Base-by-base conservation (phyloP, 1,140 invertebrate species). In the Frieseomelitta varia region DNA sequence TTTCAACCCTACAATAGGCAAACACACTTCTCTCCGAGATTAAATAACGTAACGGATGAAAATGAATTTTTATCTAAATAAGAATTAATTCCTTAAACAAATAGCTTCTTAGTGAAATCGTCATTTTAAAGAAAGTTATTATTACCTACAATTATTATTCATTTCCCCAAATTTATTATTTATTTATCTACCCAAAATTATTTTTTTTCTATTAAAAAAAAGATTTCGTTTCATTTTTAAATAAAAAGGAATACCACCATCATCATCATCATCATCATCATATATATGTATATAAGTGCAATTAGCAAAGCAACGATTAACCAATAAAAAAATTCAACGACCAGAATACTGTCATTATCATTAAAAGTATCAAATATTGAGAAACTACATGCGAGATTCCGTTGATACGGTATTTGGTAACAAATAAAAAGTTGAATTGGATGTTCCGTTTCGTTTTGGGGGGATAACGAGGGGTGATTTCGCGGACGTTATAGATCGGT, bases 381-480 rank as follows among this genome's bases (percentile, higher is more conserved):
- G 30, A 14, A 39, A 39, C 67, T 14, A 14, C 14, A 21, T 47
- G 2, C 21, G 68, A 71, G 47, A 73, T 73, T 8, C 8, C 4
- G 47, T 30, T 24, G 51, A 21, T n/a, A 55, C n/a, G 51, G 8
- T 21, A 51, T 61, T 61, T 65, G 61, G 34, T n/a, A 51, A 30
- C 8, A 4, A 30, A 47, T 19, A 68, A 72, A 82, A 76, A 61
- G 53, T 56, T 56, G 51, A 71, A 79, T 72, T 51, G 56, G 39
- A 79, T 72, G 61, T 71, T 71, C 55, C 19, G 39, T 19, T 30
- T 21, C 17, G 17, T 15, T n/a, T n/a, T 30, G 69, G n/a, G 56
- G 55, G 73, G 51, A 78, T 75, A 76, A 83, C 53, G 81, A 77
- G 12, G 12, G 81, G 47, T 78, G 47, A 83, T 83, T 83, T 83